Conservation (phyloP, 2,797 vertebrate species). For the Hydrocynus forskahlii region DNA sequence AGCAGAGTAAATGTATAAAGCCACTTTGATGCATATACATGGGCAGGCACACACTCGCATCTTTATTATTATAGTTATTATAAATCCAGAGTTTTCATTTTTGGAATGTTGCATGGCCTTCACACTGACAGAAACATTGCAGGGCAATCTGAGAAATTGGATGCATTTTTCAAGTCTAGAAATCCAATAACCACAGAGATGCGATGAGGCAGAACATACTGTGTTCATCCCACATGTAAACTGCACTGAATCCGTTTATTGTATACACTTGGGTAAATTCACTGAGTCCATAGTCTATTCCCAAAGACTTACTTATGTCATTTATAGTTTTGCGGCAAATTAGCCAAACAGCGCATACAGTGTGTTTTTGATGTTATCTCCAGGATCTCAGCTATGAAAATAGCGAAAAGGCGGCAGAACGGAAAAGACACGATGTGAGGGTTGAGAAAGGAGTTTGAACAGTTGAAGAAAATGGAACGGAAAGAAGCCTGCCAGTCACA, state of each 20-base stretch:
- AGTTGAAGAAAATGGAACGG: conserved; percentile 60
- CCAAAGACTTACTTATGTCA: neutral
- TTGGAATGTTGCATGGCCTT: neutral
- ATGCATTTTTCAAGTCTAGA: neutral
- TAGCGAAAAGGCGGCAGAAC: conserved; percentile 27
- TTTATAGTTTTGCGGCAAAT: neutral
- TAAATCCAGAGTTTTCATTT: too few relatives aligned
- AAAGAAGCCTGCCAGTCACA: conserved; percentile 46
- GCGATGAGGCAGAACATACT: neutral
- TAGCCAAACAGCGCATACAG: neutral
- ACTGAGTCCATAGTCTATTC: neutral
- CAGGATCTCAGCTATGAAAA: conserved; percentile 30
- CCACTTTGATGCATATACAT: too few relatives aligned
- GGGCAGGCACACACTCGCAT: too few relatives aligned
- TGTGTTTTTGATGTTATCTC: conserved; percentile 23
- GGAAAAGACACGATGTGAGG: conserved; percentile 27
- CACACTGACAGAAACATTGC: neutral
- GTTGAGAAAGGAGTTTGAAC: conserved; percentile 21
- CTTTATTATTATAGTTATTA: too few relatives aligned
- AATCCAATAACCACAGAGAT: neutral
- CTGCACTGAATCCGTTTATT: neutral
- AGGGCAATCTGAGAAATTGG: neutral
- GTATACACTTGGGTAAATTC: neutral
- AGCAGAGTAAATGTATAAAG: too few relatives aligned
- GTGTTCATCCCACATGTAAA: neutral